Conservation (phyloP, 2,888 invertebrate genomes). For the Agrotis clavis region DNA sequence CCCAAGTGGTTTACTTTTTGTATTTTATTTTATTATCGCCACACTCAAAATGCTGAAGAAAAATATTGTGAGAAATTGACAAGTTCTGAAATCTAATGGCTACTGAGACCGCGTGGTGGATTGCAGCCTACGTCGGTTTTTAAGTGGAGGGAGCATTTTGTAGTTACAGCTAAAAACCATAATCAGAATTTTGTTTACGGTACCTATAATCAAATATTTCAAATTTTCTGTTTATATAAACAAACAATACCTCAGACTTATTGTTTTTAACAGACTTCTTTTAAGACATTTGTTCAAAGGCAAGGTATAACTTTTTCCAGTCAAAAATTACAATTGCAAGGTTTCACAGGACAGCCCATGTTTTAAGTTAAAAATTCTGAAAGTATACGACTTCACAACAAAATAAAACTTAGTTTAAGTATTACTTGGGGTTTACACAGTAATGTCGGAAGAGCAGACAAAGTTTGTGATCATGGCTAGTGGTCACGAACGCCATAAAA, state of each 20-base stretch:
- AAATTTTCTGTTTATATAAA: background rate
- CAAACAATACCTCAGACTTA: background rate
- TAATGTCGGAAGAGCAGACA: slow-evolving; percentile 28
- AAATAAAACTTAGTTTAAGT: slow-evolving; percentile 54
- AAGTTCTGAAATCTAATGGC: too few species aligned
- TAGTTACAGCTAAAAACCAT: too few species aligned
- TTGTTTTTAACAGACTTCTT: background rate
- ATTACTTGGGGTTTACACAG: slow-evolving; percentile 33
- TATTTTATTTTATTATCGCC: background rate
- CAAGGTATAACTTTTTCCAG: background rate
- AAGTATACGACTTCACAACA: slow-evolving; percentile 49
- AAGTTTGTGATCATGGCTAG: slow-evolving; percentile 55
- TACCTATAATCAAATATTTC: background rate
- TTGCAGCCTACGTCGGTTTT: too few species aligned
- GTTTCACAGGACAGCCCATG: background rate
- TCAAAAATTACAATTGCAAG: slow-evolving; percentile 1
- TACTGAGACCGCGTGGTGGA: too few species aligned
- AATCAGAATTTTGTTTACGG: too few species aligned
- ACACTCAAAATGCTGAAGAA: background rate
- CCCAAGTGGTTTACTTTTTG: background rate
- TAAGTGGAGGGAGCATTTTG: too few species aligned
- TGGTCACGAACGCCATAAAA: slow-evolving; percentile 54
- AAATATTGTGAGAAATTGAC: too few species aligned
- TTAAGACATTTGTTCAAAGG: background rate
- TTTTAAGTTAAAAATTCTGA: slow-evolving; percentile 24